Evolutionary conservation across 2,113 vertebrate species (phyloP).

Genomic region (Struthidea cinerea): DNA sequence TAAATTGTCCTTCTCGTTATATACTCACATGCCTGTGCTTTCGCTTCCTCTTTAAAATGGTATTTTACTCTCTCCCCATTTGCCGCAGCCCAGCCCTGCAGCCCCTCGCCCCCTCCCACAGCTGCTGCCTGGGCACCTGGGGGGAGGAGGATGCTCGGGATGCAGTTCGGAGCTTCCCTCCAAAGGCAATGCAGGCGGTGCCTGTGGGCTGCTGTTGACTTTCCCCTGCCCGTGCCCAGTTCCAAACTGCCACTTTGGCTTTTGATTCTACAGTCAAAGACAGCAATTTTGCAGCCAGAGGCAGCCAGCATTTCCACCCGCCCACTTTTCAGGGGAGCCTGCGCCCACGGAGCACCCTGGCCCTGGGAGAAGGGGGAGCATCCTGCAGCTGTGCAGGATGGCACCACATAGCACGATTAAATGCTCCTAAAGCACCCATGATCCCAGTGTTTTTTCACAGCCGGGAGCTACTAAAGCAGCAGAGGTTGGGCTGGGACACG

Average conservation of each 20-base stretch:
- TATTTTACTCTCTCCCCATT: constrained; percentile 69
- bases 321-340: not conserved
- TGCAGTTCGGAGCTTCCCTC: accelerated
- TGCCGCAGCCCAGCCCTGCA: not conserved
- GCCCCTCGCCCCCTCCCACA: not conserved
- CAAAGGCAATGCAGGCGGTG: not conserved
- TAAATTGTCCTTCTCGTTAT: constrained; percentile 99
- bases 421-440: accelerated
- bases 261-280: not conserved
- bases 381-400: not conserved
- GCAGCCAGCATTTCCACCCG: accelerated
- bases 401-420: accelerated
- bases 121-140: not conserved
- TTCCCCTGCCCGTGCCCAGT: accelerated
- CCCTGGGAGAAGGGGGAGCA: not conserved
- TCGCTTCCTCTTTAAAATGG: constrained; percentile 74
- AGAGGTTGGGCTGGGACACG: not conserved
- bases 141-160: not conserved
- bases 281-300: not conserved
- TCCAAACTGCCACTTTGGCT: not conserved
- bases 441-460: not conserved
- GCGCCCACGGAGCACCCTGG: accelerated
- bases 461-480: not conserved
- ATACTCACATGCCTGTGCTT: constrained; percentile 76
- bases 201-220: not conserved